Evolutionary conservation across 1,140 invertebrate species (phyloP), one percentile per base, ranked within the genome.

Genomic region (Stratiolaelaps scimitus): DNA sequence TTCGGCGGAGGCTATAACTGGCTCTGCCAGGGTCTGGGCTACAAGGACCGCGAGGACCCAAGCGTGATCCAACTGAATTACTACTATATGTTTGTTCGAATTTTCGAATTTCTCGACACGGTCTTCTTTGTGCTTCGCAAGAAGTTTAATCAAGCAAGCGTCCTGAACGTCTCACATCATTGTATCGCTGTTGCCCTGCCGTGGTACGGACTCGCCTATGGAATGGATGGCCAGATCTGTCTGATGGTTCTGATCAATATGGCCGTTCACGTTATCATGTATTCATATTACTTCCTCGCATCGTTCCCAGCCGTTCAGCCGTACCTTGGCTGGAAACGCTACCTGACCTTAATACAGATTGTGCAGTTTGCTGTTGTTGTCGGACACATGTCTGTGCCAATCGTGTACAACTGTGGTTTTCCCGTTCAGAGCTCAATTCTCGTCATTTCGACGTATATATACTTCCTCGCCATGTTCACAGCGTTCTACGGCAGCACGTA

Each of bases 121-220:
- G 81, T 88, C 70, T 92, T 92, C 79, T 89, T 92, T 70, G 90
- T 92, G 66, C 73, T 92, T 34, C 80, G 89, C 40, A 91, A 92
- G 74, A 92, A 92, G 72, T 83, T 85, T 66, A 84, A 84, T 68
- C 89, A 92, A 75, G 75, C 92, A 64, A 89, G 86, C 13, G 92
- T 92, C 76, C 79, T 93, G 2, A 89, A 93, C 70, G 83, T 92
- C 0, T 92, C 92, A 72, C 90, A 93, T 75, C 89, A 92, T 73
- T 88, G 88, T 5, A 91, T 87, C 0, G 92, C 92, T 86, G 90
- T 92, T 72, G 80, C 82, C 13, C 20, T 60, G 23, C 53, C 53
- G 15, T 60, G 53, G 53, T 60, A 60, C 23, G 53, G 53, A 1
- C 26, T 60, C 2, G 53, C 53, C 4, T 60, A 60, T 23, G 53